Conservation (phyloP, 2,797 vertebrate species). For the Phataginus tetradactyla region DNA sequence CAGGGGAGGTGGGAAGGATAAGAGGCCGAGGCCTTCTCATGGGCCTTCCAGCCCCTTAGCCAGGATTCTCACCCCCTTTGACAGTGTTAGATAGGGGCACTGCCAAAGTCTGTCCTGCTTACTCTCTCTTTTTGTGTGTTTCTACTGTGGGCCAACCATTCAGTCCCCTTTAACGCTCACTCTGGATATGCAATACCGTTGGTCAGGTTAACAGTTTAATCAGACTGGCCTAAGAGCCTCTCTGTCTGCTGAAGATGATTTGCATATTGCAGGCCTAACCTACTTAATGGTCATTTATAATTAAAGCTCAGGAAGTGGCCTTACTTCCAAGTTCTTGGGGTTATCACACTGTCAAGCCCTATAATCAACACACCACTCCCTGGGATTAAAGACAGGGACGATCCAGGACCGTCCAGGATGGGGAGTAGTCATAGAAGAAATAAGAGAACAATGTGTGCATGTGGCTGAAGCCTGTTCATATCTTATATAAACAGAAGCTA, state of each 20-base stretch:
- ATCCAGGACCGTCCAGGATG: background rate
- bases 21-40: rapidly evolving
- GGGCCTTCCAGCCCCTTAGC: background rate
- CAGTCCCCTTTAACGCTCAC: background rate
- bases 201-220: background rate
- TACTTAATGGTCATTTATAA: background rate
- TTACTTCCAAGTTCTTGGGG: background rate
- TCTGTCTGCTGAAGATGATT: background rate
- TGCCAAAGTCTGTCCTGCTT: background rate
- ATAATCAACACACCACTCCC: background rate
- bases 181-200: background rate
- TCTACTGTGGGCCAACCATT: background rate
- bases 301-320: background rate
- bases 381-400: background rate
- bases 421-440: background rate
- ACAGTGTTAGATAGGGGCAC: background rate
- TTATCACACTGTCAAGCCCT: background rate
- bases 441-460: background rate
- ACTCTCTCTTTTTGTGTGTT: background rate
- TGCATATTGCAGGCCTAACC: background rate
- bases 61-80: background rate
- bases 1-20: rapidly evolving
- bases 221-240: background rate
- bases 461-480: background rate
- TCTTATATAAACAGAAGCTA: slow-evolving; percentile 51